Base-by-base conservation (phyloP, 1,140 invertebrate species). In the Lineus longissimus region DNA sequence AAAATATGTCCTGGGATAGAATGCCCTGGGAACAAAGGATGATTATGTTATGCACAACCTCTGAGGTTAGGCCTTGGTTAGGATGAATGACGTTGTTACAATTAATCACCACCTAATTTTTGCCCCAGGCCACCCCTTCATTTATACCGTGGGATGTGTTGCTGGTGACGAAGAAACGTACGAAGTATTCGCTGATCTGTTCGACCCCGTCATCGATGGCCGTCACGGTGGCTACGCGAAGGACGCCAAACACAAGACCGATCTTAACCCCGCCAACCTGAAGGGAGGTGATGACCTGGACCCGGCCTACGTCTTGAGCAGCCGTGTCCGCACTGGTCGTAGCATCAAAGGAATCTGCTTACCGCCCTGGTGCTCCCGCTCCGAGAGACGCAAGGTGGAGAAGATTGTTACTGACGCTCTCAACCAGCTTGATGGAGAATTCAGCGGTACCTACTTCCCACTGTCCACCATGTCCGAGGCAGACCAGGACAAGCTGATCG, bases 391-490 rank as follows among this genome's bases (percentile, higher is more conserved):
- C 4, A 66, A 74, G n/a, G 79, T 81, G 69, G 72, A 77, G 61
- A 59, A 69, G 25, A 70, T 73, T 2, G 65, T 76, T 23, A 63
- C 70, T 7, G 68, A 70, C 13, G 76, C 78, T 29, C 62, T 78
- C 9, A 59, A 63, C 0, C 65, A 47, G 19, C 58, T 81, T 7
- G 41, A 59, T 0, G 77, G 73, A 23, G 75, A 78, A 13, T 67
- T 79, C 11, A 64, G 68, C n/a, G 81, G 81, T 2, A 71, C 61
- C 31, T 81, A 80, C 63, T 76, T 75, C 64, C 72, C 77, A 1
- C 68, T 82, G 29, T 64, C 56, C 9, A 70, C 62, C 2, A 77
- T 82, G 75, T 68, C 57, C 45, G 61, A 70, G 19, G 73, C 76
- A n/a, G 68, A 59, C 27, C 71, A 80, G 67, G 66, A 73, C 36